A percentile compares a stretch with the other conserved stretches of the same genome.
Evolutionary conservation across 2,113 vertebrate genomes (phyloP).

Genomic region (Puffinus mauretanicus): DNA sequence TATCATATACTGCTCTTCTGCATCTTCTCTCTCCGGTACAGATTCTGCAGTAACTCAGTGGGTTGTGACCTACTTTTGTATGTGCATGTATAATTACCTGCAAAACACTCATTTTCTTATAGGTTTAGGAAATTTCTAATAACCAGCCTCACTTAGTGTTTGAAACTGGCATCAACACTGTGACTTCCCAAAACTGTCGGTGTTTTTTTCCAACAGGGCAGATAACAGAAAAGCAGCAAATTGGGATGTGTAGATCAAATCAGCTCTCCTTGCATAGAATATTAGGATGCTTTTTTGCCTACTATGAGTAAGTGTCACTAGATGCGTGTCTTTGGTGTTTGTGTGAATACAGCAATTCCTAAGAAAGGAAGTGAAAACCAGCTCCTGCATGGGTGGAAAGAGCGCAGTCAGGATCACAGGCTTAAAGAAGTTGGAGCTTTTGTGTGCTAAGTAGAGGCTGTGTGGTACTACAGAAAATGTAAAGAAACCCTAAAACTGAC

Average conservation of each 20-base stretch:
- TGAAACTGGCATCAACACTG: not conserved
- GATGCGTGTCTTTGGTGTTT: not conserved
- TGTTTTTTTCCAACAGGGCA: not conserved
- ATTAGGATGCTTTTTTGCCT: not conserved
- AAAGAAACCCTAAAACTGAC: not conserved
- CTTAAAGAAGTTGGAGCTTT: not conserved
- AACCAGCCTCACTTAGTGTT: not conserved
- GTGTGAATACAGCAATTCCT: not conserved
- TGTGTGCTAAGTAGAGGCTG: not conserved
- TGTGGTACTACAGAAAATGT: not conserved
- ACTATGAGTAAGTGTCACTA: not conserved
- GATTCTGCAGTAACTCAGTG: not conserved
- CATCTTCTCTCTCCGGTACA: not conserved
- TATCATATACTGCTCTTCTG: not conserved
- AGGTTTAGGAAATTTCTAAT: not conserved
- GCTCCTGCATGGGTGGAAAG: not conserved
- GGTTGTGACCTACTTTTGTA: not conserved
- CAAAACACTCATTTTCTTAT: not conserved
- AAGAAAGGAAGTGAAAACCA: not conserved
- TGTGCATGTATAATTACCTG: not conserved
- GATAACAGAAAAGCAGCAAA: not conserved
- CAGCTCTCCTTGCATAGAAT: not conserved
- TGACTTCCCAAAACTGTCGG: not conserved
- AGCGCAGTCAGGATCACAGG: not conserved
- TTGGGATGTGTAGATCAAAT: not conserved